Percentiles rank a stretch among this genome's conserved stretches.
Conservation (phyloP, 2,797 vertebrate genomes). For the Mormyrus proboscirostris region DNA sequence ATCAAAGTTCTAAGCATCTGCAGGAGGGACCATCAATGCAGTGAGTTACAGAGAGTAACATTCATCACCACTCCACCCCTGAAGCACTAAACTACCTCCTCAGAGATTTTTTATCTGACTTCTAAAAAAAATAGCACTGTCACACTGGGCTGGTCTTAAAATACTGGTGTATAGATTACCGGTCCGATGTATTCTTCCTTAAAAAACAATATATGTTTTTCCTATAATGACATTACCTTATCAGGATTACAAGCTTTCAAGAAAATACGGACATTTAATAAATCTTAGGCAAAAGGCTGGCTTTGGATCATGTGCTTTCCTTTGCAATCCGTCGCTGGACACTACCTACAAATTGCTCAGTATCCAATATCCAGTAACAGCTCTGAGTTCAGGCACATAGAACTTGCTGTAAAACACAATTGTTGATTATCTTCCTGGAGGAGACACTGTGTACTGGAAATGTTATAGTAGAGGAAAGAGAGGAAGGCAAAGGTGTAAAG, state of each 20-base stretch:
- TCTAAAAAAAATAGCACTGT: neutral
- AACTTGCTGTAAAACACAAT: neutral
- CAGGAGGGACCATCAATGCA: constrained; percentile 30
- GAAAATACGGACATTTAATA: constrained; percentile 34
- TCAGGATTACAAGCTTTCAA: constrained; percentile 45
- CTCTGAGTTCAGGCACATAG: neutral
- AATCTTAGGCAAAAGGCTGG: constrained; percentile 43
- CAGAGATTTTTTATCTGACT: neutral
- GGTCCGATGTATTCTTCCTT: neutral
- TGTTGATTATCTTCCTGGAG: too few species aligned
- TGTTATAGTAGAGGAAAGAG: neutral
- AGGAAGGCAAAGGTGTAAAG: neutral
- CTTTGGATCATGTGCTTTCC: constrained; percentile 29
- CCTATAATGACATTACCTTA: neutral
- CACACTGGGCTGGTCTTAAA: neutral
- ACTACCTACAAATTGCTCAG: neutral
- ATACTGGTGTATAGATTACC: neutral
- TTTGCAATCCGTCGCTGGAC: neutral
- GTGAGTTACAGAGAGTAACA: constrained; percentile 27
- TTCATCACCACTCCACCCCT: constrained; percentile 11
- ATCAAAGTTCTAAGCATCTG: constrained; percentile 24
- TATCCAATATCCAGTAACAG: neutral
- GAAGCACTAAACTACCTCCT: neutral
- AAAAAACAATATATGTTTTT: neutral
- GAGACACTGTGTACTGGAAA: neutral